A percentile compares a stretch with the other conserved stretches of the same genome.
These are phyloP conservation scores for Platysternon megacephalum DNA, from an alignment of 2,113 vertebrate species.

Conservation along the genomic window DNA sequence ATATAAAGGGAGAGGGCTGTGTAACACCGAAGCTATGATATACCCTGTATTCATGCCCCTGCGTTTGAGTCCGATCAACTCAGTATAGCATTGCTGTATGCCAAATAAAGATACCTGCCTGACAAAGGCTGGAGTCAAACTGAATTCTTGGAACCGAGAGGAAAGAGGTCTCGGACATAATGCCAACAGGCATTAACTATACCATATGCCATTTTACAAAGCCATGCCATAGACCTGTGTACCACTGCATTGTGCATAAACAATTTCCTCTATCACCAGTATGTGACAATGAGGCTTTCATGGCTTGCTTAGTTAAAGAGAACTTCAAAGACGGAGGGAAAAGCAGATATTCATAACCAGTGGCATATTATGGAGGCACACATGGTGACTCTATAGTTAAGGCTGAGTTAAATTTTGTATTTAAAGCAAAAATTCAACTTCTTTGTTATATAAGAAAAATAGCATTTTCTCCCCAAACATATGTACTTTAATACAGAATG, in stretches of 20 bases:
- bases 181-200: background rate
- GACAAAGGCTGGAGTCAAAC: no score
- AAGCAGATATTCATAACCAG: no score
- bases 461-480: background rate
- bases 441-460: background rate
- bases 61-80: no score
- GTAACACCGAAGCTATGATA: no score
- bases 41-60: no score
- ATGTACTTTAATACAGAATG: background rate
- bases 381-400: background rate
- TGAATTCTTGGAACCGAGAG: no score
- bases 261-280: background rate
- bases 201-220: background rate
- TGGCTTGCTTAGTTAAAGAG: background rate
- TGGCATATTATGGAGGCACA: accelerated
- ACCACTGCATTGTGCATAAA: background rate
- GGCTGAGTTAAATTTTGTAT: background rate
- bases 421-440: background rate
- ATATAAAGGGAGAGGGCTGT: no score
- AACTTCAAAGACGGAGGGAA: background rate
- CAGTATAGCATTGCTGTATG: no score
- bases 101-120: no score
- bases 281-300: background rate
- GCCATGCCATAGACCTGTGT: background rate
- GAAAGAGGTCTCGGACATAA: no score